Evolutionary conservation across 2,888 invertebrate species (phyloP).

Genomic region (Merodon equestris): DNA sequence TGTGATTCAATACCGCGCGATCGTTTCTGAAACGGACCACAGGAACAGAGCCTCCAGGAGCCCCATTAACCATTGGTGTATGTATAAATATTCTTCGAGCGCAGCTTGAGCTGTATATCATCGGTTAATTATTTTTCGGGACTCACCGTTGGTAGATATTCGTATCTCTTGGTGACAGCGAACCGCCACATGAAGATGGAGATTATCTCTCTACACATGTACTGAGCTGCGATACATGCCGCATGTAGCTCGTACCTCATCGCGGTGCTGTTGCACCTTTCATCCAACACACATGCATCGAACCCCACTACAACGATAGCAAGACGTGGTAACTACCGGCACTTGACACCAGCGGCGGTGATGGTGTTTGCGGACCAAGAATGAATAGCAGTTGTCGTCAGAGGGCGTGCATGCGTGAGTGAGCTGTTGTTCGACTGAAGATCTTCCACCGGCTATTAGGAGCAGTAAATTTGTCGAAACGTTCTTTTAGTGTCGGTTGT

Average conservation of each 20-base stretch:
- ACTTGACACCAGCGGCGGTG: constrained; percentile 50
- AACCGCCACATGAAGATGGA: too few relatives aligned
- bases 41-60: constrained; percentile 59
- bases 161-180: too few relatives aligned
- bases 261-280: constrained; percentile 62
- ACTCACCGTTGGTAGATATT: not conserved
- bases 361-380: constrained; percentile 32
- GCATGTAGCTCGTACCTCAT: too few relatives aligned
- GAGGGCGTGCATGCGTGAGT: constrained; percentile 57
- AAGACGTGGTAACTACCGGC: constrained; percentile 38
- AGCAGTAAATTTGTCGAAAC: constrained; percentile 49
- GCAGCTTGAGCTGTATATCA: constrained; percentile 62
- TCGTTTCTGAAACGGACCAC: constrained; percentile 7
- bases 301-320: constrained; percentile 30
- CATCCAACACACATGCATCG: constrained; percentile 20
- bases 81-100: constrained; percentile 59
- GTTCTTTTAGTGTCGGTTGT: too few relatives aligned
- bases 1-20: constrained; percentile 48
- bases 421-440: constrained; percentile 16
- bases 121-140: constrained; percentile 54
- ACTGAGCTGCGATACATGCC: too few relatives aligned
- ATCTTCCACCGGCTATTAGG: constrained; percentile 28
- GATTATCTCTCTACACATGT: too few relatives aligned
- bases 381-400: constrained; percentile 54
- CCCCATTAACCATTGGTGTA: constrained; percentile 46